Evolutionary conservation across 2,888 invertebrate genomes (phyloP).

Genomic region (Anthoptus insignis): DNA sequence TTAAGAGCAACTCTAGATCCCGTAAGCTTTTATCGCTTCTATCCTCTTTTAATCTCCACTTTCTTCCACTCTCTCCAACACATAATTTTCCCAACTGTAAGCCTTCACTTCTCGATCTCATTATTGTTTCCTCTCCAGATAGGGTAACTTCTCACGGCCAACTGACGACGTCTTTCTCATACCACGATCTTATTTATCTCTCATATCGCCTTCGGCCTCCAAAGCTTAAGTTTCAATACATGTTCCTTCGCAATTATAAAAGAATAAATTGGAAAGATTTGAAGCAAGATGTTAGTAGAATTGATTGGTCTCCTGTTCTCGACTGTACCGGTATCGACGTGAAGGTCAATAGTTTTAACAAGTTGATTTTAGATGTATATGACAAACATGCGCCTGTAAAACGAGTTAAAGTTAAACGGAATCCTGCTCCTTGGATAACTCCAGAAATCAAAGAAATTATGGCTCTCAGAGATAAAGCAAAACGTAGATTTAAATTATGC

Average conservation of each 20-base stretch:
- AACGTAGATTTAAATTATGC: not conserved
- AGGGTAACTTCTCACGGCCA: not conserved
- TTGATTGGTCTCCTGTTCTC: not conserved
- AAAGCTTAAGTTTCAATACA: not conserved
- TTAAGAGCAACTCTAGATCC: not conserved
- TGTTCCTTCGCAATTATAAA: not conserved
- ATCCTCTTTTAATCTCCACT: not conserved
- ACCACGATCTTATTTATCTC: not conserved
- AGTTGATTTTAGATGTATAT: not conserved
- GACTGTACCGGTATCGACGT: not conserved
- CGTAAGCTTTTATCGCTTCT: not conserved
- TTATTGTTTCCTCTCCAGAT: not conserved
- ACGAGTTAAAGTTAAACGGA: slow-evolving; percentile 11
- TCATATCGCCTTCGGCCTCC: not conserved
- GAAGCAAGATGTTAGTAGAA: not conserved
- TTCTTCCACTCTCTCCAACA: not conserved
- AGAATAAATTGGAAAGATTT: not conserved
- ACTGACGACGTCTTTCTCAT: not conserved
- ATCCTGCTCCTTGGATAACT: not conserved
- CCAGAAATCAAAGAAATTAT: not conserved
- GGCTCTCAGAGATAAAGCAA: slow-evolving; percentile 4
- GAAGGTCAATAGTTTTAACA: not conserved
- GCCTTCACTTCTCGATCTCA: not conserved
- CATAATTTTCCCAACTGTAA: not conserved
- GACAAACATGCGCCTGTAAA: slow-evolving; percentile 16